Conservation (phyloP, 2,888 invertebrate genomes). For the Leucophora obtusa region DNA sequence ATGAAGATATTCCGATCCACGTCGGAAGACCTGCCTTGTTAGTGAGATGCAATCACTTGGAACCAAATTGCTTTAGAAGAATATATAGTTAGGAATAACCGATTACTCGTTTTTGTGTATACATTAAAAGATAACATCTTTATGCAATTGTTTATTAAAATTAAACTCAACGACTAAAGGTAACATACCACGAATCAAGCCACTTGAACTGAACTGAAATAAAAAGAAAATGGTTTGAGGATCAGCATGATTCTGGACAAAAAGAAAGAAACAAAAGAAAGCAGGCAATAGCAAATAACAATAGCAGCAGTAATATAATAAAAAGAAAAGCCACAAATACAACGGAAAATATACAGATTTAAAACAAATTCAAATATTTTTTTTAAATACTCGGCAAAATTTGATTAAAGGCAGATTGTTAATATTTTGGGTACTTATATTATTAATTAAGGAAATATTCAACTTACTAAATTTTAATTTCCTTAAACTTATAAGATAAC, state of each 20-base stretch:
- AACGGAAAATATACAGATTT: constrained; percentile 7
- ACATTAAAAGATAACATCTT: constrained; percentile 1
- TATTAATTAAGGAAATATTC: too few relatives aligned
- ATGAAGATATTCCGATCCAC: too few relatives aligned
- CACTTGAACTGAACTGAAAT: constrained; percentile 33
- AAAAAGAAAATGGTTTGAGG: constrained; percentile 16
- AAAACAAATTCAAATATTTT: not conserved
- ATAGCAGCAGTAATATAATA: constrained; percentile 24
- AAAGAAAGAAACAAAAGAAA: constrained; percentile 6
- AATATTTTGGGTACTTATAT: too few relatives aligned
- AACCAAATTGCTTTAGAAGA: too few relatives aligned
- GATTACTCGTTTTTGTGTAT: not conserved
- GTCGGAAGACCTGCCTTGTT: too few relatives aligned
- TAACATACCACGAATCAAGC: constrained; percentile 30
- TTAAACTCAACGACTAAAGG: constrained; percentile 53
- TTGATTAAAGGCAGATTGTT: not conserved
- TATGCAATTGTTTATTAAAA: constrained; percentile 50
- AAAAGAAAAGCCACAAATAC: constrained; percentile 31
- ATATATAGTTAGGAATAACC: not conserved
- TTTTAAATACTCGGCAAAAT: not conserved
- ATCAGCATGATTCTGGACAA: constrained; percentile 36
- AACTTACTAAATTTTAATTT: too few relatives aligned
- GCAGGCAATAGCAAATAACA: not conserved
- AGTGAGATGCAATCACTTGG: too few relatives aligned
- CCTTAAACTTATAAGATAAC: too few relatives aligned